phyloP scores from a whole-genome alignment of 2,888 invertebrate species.

The Pristionchus mayeri region DNA sequence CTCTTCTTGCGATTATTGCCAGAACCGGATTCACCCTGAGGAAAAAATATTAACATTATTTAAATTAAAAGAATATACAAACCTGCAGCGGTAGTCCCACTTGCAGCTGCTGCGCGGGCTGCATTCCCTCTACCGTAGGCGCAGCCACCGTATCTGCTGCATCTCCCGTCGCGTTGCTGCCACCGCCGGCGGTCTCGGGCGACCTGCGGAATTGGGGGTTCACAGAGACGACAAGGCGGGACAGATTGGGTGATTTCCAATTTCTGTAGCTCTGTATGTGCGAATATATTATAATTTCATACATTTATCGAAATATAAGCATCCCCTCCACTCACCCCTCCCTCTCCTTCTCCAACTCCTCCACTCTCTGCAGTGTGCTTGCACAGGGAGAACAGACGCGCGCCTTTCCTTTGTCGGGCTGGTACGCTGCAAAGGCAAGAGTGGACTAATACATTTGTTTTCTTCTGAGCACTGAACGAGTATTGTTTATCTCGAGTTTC shows the following conservation, averaged over 20 bases:
- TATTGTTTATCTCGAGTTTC: not conserved
- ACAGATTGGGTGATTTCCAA: no score
- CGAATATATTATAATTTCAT: no score
- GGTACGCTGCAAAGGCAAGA: slow-evolving; percentile 54
- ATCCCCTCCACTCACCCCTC: slow-evolving; percentile 27
- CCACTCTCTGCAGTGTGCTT: slow-evolving; percentile 68
- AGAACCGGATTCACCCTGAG: not conserved
- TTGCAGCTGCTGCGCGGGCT: not conserved
- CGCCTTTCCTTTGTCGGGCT: slow-evolving; percentile 59
- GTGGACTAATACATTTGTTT: no score
- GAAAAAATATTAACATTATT: no score
- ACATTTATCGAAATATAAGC: no score
- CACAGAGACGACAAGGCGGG: not conserved
- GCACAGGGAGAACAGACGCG: slow-evolving; percentile 72
- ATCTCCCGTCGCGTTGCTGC: not conserved
- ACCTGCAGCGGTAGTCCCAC: not conserved
- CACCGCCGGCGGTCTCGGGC: not conserved
- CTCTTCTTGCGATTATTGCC: slow-evolving; percentile 27
- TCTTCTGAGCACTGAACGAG: no score
- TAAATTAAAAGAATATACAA: not conserved
- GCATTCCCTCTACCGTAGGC: not conserved
- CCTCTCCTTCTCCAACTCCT: slow-evolving; percentile 62
- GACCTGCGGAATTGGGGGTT: not conserved
- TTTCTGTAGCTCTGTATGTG: no score
- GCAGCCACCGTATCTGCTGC: no score